Percentiles rank a stretch among this genome's conserved stretches.
These are phyloP conservation scores for Leucoraja ocellata DNA, from an alignment of 2,797 vertebrate genomes.

Conservation along the genomic window DNA sequence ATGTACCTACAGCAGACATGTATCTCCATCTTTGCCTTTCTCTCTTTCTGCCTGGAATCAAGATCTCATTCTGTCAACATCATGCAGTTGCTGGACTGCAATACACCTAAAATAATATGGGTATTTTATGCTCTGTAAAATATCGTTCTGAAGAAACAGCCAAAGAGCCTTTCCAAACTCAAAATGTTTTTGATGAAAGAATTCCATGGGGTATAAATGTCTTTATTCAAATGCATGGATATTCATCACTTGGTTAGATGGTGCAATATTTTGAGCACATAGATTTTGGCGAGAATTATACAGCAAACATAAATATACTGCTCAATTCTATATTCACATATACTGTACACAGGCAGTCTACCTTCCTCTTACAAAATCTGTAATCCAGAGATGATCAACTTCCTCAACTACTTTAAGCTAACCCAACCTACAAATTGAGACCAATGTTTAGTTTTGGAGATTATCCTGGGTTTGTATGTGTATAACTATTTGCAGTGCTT, in stretches of 20 bases:
- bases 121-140: no score
- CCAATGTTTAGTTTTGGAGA: background rate
- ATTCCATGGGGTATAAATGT: background rate
- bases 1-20: no score
- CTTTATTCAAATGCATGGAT: background rate
- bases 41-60: no score
- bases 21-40: no score
- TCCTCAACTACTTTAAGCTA: background rate
- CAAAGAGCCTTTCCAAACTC: no score
- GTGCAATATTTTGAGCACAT: background rate
- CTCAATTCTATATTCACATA: no score
- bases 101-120: no score
- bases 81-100: no score
- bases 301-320: no score
- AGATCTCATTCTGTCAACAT: no score
- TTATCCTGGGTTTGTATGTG: background rate
- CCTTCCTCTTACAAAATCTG: background rate
- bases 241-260: background rate
- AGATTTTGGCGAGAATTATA: no score
- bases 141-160: no score
- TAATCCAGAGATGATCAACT: background rate
- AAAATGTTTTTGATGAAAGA: background rate
- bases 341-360: background rate
- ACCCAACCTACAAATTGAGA: background rate
- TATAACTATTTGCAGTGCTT: background rate